Conservation (phyloP, 2,797 vertebrate species). For the Danionella dracula region DNA sequence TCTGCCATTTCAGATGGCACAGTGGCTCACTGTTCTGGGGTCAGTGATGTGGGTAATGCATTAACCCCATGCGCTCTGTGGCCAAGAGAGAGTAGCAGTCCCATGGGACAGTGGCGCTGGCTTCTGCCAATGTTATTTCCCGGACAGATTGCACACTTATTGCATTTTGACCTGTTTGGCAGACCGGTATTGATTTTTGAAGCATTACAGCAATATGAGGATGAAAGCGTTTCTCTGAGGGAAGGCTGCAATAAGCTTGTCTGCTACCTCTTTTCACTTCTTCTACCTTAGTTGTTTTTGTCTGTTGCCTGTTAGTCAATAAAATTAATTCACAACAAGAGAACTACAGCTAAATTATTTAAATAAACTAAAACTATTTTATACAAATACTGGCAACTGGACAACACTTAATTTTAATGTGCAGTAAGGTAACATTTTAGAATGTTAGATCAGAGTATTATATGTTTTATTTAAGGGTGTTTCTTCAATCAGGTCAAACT, state of each 20-base stretch:
- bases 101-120: conserved; percentile 51
- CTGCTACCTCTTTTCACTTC: conserved; percentile 46
- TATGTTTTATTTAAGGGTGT: too few relatives aligned
- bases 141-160: conserved; percentile 65
- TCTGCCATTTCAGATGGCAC: conserved; percentile 50
- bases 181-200: conserved; percentile 63
- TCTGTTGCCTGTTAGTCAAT: conserved; percentile 23
- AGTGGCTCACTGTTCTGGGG: conserved; percentile 27
- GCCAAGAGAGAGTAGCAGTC: conserved; percentile 49
- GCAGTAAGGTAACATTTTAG: too few relatives aligned
- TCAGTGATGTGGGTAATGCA: conserved; percentile 59
- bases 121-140: conserved; percentile 68
- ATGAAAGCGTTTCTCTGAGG: conserved; percentile 48
- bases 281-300: conserved; percentile 32
- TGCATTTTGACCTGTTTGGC: conserved; percentile 67
- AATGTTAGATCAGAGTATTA: too few relatives aligned
- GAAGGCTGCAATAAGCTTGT: conserved; percentile 49
- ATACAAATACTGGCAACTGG: too few relatives aligned
- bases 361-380: too few relatives aligned
- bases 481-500: too few relatives aligned
- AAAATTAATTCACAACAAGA: conserved; percentile 45
- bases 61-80: conserved; percentile 63
- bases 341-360: too few relatives aligned
- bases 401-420: too few relatives aligned
- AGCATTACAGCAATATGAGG: conserved; percentile 54